Base-by-base conservation (phyloP, 2,888 invertebrate genomes). In the Tenthredo scrophulariae region DNA sequence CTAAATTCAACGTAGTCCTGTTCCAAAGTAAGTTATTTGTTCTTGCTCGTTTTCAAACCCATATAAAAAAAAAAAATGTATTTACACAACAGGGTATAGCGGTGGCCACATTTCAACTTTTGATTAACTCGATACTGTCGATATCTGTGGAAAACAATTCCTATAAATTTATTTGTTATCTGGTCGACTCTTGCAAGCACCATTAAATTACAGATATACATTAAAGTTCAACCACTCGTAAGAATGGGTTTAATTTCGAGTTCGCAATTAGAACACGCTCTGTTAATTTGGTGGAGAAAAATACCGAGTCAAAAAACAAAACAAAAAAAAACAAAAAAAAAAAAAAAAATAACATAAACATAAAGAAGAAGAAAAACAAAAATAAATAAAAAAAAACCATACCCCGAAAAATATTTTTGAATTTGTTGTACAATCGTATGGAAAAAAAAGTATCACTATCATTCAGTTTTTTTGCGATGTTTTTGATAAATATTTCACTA, bases 161-260 rank as follows among this genome's bases (percentile, higher is more conserved):
- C 70, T 18, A 46, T 46, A 46, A 37, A 70, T n/a, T 70, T 26
- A 29, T 15, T 70, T 33, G 37, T 70, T 70, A 70, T 70, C 70
- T 70, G 37, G 33, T 18, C 70, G 70, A 37, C 15, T 70, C 26
- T n/a, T n/a, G n/a, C 54, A n/a, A 70, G 70, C 33, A 2, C 70
- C 70, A 37, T 70, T 33, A 37, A 70, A 70, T 70, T 33, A 62
- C 22, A 70, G 37, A 70, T 37, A 70, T 9, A 70, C 37, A 18
- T 70, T 37, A 37, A 74, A 74, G 72, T 40, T 74, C 72, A 74
- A 74, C 72, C 72, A 74, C 7, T 18, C 72, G 72, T 74, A n/a
- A 74, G n/a, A 74, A 74, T 74, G n/a, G 72, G 26, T 18, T 74
- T 33, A 33, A 70, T n/a, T 70, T 70, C 70, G 26, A 70, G 37